Conservation (phyloP, 2,113 vertebrate genomes). For the Eidolon helvum region DNA sequence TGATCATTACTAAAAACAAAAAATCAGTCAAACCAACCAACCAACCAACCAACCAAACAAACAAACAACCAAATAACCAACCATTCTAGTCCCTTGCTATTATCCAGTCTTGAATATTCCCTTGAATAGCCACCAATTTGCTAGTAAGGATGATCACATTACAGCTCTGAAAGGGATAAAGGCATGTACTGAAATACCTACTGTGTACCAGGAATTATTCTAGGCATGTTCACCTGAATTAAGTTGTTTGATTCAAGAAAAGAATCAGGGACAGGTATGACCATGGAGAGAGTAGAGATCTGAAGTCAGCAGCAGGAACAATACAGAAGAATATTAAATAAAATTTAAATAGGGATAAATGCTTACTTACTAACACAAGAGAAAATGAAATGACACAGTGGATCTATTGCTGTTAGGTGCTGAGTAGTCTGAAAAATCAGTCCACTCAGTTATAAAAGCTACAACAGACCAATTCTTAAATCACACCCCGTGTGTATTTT, state of each 20-base stretch:
- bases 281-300: not conserved
- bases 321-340: not conserved
- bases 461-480: not conserved
- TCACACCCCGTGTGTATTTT: not conserved
- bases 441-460: constrained; percentile 10
- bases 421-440: constrained; percentile 23
- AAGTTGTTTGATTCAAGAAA: not conserved
- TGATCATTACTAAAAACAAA: constrained; percentile 3
- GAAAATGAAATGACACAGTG: not conserved
- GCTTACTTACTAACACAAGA: not conserved
- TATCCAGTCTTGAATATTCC: not conserved
- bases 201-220: not conserved
- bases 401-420: not conserved
- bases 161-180: not conserved
- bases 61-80: not conserved
- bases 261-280: not conserved
- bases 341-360: not conserved
- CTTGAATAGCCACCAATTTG: not conserved
- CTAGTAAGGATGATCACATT: not conserved
- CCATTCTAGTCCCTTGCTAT: not conserved
- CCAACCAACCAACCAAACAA: not conserved
- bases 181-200: not conserved
- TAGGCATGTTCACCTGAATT: not conserved
- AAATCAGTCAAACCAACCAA: not conserved
- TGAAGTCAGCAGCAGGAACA: not conserved